A percentile compares a stretch with the other conserved stretches of the same genome.
Evolutionary conservation across 37 sponge, comb jelly and placozoan species (phyloP).

Genomic region (Aphrocallistes beatrix): DNA sequence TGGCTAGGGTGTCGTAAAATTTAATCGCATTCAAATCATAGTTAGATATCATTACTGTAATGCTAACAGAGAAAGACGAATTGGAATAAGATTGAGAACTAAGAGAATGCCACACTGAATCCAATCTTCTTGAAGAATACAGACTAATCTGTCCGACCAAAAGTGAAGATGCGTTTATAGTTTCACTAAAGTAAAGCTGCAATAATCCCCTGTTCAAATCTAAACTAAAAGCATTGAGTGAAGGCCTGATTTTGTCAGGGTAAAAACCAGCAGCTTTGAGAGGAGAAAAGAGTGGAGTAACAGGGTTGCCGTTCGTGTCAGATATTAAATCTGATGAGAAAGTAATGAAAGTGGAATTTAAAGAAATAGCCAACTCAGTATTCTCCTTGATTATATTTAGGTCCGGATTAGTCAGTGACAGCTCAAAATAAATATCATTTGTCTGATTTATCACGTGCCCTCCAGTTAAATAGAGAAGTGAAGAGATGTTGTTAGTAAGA

Average conservation of each 20-base stretch:
- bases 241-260: conserved; percentile 39
- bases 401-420: conserved; percentile 40
- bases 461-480: neutral
- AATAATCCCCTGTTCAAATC: conserved; percentile 52
- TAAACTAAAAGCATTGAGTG: conserved; percentile 30
- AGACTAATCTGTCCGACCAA: neutral
- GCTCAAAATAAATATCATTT: conserved; percentile 5
- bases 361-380: neutral
- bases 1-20: neutral
- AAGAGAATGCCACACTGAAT: neutral
- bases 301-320: neutral
- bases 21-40: conserved; percentile 17
- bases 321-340: conserved; percentile 27
- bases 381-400: conserved; percentile 56
- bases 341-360: conserved; percentile 35
- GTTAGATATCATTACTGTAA: neutral
- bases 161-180: conserved; percentile 44
- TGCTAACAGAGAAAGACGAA: neutral
- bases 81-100: neutral
- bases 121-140: neutral
- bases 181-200: conserved; percentile 44
- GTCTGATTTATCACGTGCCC: neutral
- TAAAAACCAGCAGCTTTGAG: conserved; percentile 11
- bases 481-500: conserved; percentile 23
- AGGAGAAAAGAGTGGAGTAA: neutral